Evolutionary conservation across 2,113 vertebrate species (phyloP).

Genomic region (Tricholaema leucomelas): DNA sequence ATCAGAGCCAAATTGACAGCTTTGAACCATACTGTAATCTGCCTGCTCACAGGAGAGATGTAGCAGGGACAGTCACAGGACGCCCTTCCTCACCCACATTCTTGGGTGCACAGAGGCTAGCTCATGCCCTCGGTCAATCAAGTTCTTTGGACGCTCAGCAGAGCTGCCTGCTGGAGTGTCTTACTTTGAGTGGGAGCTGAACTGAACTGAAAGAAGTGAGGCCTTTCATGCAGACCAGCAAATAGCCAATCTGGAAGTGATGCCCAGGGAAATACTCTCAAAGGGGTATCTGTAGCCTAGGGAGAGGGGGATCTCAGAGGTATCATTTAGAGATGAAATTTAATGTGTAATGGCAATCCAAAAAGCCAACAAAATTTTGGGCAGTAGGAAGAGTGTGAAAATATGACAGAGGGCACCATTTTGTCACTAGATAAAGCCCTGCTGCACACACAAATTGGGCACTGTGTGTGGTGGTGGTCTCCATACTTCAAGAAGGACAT

Average conservation of each 20-base stretch:
- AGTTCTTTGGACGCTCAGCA: neutral
- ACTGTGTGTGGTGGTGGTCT: neutral
- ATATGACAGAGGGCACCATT: neutral
- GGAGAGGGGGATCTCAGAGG: neutral
- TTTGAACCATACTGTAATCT: conserved; percentile 28
- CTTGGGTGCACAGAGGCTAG: neutral
- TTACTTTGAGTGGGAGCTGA: neutral
- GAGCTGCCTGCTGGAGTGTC: neutral
- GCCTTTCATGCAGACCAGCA: neutral
- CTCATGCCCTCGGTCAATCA: neutral
- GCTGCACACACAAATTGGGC: neutral
- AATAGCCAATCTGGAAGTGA: neutral
- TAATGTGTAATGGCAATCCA: neutral
- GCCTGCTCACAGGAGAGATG: neutral
- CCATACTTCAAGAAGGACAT: neutral
- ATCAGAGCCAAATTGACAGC: conserved; percentile 29
- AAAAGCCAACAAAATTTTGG: neutral
- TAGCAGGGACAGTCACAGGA: neutral
- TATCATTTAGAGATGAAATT: neutral
- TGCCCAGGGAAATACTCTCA: neutral
- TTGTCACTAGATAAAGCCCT: neutral
- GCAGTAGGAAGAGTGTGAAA: neutral
- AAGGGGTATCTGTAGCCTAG: neutral
- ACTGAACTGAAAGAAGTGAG: neutral
- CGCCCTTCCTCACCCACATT: neutral